phyloP scores from a whole-genome alignment of 2,797 vertebrate species.

The Danionella dracula region DNA sequence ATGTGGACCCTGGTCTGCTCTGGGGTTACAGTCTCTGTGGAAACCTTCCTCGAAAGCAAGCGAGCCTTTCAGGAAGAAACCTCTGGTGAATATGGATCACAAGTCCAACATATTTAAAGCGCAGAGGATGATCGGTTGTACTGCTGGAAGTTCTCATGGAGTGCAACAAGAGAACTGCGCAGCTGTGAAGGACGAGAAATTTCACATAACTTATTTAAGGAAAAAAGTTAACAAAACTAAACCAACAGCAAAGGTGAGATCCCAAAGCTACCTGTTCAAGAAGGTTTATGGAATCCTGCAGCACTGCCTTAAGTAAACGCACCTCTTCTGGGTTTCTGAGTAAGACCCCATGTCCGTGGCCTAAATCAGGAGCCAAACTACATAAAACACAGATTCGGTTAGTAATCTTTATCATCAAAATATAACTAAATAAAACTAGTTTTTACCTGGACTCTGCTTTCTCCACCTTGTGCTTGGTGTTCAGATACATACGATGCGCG shows the following conservation, averaged over 20 bases:
- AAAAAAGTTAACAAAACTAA: too few species aligned
- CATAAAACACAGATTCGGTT: conserved; percentile 7
- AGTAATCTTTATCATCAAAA: background rate
- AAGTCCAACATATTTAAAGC: conserved; percentile 40
- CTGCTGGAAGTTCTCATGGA: conserved; percentile 86
- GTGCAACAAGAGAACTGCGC: conserved; percentile 83
- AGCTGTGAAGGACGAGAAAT: conserved; percentile 68
- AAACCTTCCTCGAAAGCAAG: conserved; percentile 39
- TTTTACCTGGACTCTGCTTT: conserved; percentile 74
- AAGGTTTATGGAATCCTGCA: conserved; percentile 87
- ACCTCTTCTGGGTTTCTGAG: conserved; percentile 62
- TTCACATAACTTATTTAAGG: too few species aligned
- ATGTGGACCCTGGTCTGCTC: conserved; percentile 38
- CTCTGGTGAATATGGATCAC: conserved; percentile 16
- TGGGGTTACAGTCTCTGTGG: conserved; percentile 33
- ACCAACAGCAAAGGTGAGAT: too few species aligned
- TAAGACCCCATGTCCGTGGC: conserved; percentile 58
- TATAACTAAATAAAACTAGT: background rate
- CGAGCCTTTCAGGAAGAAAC: conserved; percentile 37
- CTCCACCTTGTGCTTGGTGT: conserved; percentile 71
- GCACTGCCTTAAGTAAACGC: conserved; percentile 76
- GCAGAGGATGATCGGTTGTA: conserved; percentile 70
- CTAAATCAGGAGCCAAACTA: conserved; percentile 70
- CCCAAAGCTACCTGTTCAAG: conserved; percentile 80
- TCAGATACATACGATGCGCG: conserved; percentile 80